Base-by-base conservation (phyloP, 2,888 invertebrate genomes). In the Petrophora chlorosata region DNA sequence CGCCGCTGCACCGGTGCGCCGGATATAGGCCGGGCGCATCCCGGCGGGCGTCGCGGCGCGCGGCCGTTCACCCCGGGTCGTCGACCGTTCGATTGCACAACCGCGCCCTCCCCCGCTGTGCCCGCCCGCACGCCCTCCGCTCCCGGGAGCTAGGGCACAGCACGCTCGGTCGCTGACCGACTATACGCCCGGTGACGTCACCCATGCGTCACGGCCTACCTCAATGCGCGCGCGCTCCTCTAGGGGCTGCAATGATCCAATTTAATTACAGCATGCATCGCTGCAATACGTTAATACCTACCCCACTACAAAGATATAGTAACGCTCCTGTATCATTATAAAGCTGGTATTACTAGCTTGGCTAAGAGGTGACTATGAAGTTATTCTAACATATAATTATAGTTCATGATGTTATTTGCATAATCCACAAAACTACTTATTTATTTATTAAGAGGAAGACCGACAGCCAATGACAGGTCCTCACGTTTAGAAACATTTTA, bases 11-110 rank as follows among this genome's bases (percentile, higher is more conserved):
- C 85, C 89, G 87, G 85, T 86, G 87, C 85, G 85, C 88, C 87
- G 88, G 89, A 89, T 89, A 88, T 90, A 89, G 90, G 90, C 87
- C 89, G 86, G 90, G 90, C 89, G 89, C 87, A 88, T 88, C 89
- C 89, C 88, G 86, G 84, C 86, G 85, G 53, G 85, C 85, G 85
- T 81, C 85, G 82, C 83, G 83, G 82, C 81, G 83, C 75, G 75
- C 81, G 87, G 82, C 63, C 86, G 78, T 88, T 88, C 85, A 89
- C 83, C 89, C 88, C 82, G 75, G 88, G 88, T 87, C 89, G 79
- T 70, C 83, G 90, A 83, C 88, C 90, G 85, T 62, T 80, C 87
- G 84, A 83, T 88, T 87, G 87, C 87, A 88, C 90, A 90, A 90
- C 86, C 76, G 73, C 53, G 41, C 47, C 35, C 44, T 17, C 53